Evolutionary conservation across 2,888 invertebrate genomes (phyloP).

Genomic region (Protodeltote pygarga): DNA sequence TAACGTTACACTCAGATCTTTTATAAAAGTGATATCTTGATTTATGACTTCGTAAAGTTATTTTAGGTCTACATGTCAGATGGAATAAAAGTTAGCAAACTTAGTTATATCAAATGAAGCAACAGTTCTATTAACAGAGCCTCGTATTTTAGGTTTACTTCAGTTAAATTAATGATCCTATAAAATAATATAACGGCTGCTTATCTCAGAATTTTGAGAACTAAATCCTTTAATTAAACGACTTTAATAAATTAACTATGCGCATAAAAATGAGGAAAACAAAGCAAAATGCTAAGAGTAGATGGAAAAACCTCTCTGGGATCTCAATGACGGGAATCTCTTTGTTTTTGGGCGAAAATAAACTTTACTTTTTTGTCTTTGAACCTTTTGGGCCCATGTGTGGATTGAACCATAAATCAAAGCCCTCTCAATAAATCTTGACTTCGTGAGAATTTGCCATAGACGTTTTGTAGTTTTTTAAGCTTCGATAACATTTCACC

Average conservation of each 20-base stretch:
- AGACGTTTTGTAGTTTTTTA: constrained; percentile 67
- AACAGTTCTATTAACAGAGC: no score
- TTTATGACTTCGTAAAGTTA: constrained; percentile 29
- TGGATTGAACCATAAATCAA: constrained; percentile 82
- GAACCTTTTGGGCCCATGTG: constrained; percentile 78
- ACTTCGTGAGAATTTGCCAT: constrained; percentile 71
- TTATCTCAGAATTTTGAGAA: constrained; percentile 51
- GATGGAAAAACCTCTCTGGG: constrained; percentile 56
- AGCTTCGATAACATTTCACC: constrained; percentile 46
- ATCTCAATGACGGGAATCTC: constrained; percentile 61
- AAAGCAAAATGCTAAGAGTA: constrained; percentile 56
- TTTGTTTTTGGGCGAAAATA: constrained; percentile 74
- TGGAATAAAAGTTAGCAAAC: constrained; percentile 21
- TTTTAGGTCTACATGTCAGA: constrained; percentile 18
- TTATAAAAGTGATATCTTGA: constrained; percentile 45
- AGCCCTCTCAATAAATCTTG: constrained; percentile 81
- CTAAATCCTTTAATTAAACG: constrained; percentile 47
- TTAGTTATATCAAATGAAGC: no score
- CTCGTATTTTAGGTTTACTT: constrained; percentile 3
- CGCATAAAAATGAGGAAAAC: constrained; percentile 64
- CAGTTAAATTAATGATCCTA: constrained; percentile 18
- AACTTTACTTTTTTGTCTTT: constrained; percentile 77
- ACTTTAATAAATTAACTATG: constrained; percentile 63
- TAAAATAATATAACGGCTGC: constrained; percentile 34
- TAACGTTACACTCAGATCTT: constrained; percentile 53